Evolutionary conservation across 2,888 invertebrate genomes (phyloP).

Genomic region (Selenia dentaria): DNA sequence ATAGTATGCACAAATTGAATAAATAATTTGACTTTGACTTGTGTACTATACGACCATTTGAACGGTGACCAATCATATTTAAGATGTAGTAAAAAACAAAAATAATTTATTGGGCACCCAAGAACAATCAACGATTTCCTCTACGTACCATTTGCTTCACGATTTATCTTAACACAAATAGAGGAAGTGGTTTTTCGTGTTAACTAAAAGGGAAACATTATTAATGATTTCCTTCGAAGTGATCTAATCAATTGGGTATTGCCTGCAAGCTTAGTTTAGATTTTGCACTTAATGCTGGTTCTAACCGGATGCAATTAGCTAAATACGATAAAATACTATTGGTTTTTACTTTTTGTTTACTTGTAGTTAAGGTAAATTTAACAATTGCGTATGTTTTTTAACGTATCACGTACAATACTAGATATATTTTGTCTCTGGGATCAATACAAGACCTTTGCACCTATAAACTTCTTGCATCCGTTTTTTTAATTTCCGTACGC

Average conservation of each 20-base stretch:
- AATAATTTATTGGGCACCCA: constrained; percentile 1
- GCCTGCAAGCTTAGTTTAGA: constrained; percentile 16
- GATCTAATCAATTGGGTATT: constrained; percentile 42
- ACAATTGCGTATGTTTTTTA: no score
- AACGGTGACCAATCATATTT: not conserved
- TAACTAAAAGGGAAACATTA: constrained; percentile 40
- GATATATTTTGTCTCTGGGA: no score
- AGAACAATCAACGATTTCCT: constrained; percentile 18
- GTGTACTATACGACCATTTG: no score
- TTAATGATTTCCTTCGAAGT: constrained; percentile 26
- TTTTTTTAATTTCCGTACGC: no score
- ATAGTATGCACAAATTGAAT: no score
- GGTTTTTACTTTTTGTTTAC: no score
- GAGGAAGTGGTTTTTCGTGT: constrained; percentile 58
- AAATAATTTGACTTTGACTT: no score
- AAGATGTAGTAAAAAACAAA: constrained; percentile 1
- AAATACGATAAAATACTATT: not conserved
- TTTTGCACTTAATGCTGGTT: constrained; percentile 2
- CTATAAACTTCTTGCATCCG: no score
- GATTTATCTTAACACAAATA: constrained; percentile 33
- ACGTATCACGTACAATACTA: no score
- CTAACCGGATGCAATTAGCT: constrained; percentile 12
- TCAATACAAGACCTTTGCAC: no score
- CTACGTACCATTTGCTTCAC: constrained; percentile 17
- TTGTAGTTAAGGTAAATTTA: no score